These are phyloP conservation scores for Phalacrocorax carbo DNA, from an alignment of 2,113 vertebrate species.

Conservation along the genomic window DNA sequence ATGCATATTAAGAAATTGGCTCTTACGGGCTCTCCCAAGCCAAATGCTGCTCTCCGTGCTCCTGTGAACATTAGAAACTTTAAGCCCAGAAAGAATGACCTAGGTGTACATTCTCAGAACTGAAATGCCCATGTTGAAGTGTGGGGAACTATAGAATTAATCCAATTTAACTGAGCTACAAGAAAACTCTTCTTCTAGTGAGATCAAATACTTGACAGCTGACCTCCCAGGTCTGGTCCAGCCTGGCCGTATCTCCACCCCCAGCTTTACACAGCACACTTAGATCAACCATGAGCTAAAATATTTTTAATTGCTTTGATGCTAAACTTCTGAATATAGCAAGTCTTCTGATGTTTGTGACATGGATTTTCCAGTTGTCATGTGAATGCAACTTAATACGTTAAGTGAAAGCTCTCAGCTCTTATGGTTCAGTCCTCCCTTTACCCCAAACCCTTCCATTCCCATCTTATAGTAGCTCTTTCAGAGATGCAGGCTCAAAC, in stretches of 20 bases:
- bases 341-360: conserved; percentile 9
- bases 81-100: neutral
- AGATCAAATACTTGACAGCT: conserved; percentile 36
- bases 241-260: neutral
- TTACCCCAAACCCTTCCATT: neutral
- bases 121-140: neutral
- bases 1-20: neutral
- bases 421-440: neutral
- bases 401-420: neutral
- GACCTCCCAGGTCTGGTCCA: conserved; percentile 7
- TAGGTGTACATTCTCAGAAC: neutral
- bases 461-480: neutral
- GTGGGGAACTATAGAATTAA: neutral
- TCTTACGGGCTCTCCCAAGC: neutral
- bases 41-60: neutral
- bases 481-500: neutral
- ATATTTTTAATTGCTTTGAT: conserved; percentile 37
- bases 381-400: neutral
- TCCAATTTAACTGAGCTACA: neutral
- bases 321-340: conserved; percentile 25
- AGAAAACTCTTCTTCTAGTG: conserved; percentile 51
- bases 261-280: neutral
- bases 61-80: neutral
- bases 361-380: neutral
- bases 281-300: neutral